Percentiles rank a stretch among this genome's conserved stretches.
phyloP scores from a whole-genome alignment of 1,140 invertebrate genomes.

The Philaenus spumarius region DNA sequence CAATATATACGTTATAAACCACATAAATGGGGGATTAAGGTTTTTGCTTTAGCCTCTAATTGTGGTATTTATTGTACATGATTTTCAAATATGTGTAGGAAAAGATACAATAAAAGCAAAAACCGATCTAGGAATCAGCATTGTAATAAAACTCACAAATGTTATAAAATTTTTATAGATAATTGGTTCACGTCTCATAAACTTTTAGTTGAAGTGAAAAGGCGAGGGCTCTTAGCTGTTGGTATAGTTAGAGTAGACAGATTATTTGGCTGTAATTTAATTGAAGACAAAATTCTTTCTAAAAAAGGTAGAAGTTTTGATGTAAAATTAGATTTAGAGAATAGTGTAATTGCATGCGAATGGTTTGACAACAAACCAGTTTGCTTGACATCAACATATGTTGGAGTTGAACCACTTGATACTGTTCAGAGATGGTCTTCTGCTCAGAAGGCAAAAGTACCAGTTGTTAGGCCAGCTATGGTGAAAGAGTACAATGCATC shows the following conservation, averaged over 20 bases:
- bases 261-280: slow-evolving; percentile 16
- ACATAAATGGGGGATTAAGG: slow-evolving; percentile 35
- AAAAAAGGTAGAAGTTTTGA: slow-evolving; percentile 21
- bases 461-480: slow-evolving; percentile 17
- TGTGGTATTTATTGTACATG: no score
- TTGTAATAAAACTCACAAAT: no score
- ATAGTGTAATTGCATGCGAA: slow-evolving; percentile 16
- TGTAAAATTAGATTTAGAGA: slow-evolving; percentile 17
- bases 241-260: slow-evolving; percentile 22
- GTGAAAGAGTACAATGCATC: slow-evolving; percentile 23
- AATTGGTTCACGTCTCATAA: slow-evolving; percentile 23
- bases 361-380: slow-evolving; percentile 23
- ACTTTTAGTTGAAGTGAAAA: slow-evolving; percentile 14
- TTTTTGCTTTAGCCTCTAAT: no score
- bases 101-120: slow-evolving; percentile 26
- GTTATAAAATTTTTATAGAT: slow-evolving; percentile 24
- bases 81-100: slow-evolving; percentile 33
- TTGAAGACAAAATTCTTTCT: slow-evolving; percentile 17
- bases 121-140: no score
- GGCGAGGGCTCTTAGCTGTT: slow-evolving; percentile 13
- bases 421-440: slow-evolving; percentile 18
- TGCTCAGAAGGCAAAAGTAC: slow-evolving; percentile 16
- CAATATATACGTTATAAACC: slow-evolving; percentile 37
- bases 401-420: slow-evolving; percentile 18
- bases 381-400: slow-evolving; percentile 16